phyloP scores from a whole-genome alignment of 2,888 invertebrate genomes.

The Mesorhabditis spiculigera region DNA sequence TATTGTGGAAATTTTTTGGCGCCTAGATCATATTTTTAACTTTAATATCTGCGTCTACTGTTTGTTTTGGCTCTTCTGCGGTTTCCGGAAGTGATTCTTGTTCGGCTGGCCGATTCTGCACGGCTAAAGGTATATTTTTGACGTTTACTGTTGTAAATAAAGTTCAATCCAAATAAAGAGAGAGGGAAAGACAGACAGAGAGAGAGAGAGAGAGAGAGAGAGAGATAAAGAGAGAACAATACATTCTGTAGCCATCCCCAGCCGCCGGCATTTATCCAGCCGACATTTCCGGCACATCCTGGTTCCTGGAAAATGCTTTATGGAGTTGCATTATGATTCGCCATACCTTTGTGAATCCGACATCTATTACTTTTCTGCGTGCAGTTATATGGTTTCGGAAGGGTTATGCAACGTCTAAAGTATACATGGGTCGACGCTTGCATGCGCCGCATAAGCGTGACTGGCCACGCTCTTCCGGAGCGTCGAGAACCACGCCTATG shows the following conservation, averaged over 20 bases:
- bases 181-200: no score
- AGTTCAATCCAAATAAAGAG: no score
- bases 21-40: no score
- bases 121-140: neutral
- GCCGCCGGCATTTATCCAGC: neutral
- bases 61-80: neutral
- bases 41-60: no score
- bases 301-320: neutral
- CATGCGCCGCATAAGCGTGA: no score
- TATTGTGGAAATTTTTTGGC: no score
- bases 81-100: neutral
- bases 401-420: neutral
- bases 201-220: no score
- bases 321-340: neutral
- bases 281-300: slow-evolving; percentile 4
- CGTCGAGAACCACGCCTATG: no score
- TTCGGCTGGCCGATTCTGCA: slow-evolving; percentile 3
- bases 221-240: neutral
- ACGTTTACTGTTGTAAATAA: no score
- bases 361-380: neutral
- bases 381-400: neutral
- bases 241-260: slow-evolving; percentile 2
- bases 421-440: no score
- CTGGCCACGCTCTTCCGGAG: no score
- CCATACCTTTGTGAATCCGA: neutral